Evolutionary conservation across 64 coral and sea anemone species (phyloP).

Genomic region (Pocillopora verrucosa): DNA sequence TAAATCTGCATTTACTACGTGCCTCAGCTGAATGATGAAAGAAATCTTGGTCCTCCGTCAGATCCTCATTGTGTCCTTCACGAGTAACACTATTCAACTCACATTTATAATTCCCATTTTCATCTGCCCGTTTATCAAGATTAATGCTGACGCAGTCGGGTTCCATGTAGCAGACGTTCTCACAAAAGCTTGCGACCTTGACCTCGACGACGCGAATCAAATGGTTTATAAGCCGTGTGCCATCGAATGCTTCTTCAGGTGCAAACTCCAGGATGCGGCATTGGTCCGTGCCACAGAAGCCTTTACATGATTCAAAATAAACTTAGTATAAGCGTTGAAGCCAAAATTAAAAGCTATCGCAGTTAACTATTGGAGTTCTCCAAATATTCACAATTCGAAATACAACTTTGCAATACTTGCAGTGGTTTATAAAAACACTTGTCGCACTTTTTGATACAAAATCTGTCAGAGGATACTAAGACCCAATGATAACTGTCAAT

Average conservation of each 20-base stretch:
- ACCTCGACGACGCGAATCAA: not conserved
- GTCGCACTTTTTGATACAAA: no score
- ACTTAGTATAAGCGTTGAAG: no score
- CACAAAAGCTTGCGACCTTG: not conserved
- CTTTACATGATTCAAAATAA: no score
- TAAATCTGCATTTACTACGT: not conserved
- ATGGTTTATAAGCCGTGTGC: not conserved
- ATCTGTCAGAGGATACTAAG: no score
- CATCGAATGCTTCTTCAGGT: not conserved
- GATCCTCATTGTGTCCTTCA: not conserved
- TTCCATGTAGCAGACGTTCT: not conserved
- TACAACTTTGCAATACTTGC: no score
- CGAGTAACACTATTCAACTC: not conserved
- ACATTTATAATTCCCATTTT: not conserved
- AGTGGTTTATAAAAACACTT: no score
- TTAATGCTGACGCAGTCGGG: conserved; percentile 5
- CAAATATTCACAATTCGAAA: no score
- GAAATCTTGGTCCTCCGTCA: not conserved
- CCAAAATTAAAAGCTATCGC: no score
- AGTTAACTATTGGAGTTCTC: no score
- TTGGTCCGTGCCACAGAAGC: no score
- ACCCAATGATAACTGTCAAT: no score
- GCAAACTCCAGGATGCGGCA: no score
- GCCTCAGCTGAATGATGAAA: not conserved
- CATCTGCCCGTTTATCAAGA: not conserved